Evolutionary conservation across 2,888 invertebrate genomes (phyloP).

Genomic region (Lasioglossum calceatum): DNA sequence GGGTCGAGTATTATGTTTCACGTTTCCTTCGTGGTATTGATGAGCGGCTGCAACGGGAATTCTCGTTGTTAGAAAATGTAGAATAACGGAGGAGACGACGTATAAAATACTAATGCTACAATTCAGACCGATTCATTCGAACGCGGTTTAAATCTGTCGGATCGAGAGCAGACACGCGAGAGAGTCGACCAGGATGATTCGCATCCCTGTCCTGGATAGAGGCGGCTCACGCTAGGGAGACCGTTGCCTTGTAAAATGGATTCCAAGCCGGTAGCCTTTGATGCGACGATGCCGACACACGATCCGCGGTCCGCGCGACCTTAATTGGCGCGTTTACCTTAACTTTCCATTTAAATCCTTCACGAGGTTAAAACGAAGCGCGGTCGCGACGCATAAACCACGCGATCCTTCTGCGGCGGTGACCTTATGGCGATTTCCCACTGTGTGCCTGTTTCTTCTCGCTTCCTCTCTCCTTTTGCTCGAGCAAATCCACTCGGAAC

Average conservation of each 20-base stretch:
- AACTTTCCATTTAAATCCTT: slow-evolving; percentile 69
- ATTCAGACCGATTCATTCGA: slow-evolving; percentile 26
- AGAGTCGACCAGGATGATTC: slow-evolving; percentile 6
- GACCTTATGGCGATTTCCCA: slow-evolving; percentile 67
- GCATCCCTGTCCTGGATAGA: slow-evolving; percentile 3
- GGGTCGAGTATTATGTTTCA: background rate
- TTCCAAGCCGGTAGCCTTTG: slow-evolving; percentile 53
- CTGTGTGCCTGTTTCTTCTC: slow-evolving; percentile 46
- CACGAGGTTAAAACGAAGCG: slow-evolving; percentile 59
- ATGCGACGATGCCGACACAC: slow-evolving; percentile 37
- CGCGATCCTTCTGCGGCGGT: slow-evolving; percentile 46
- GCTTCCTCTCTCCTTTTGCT: slow-evolving; percentile 13
- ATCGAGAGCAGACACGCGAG: slow-evolving; percentile 26
- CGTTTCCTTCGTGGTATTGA: background rate
- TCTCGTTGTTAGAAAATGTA: too few species aligned
- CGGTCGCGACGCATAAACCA: slow-evolving; percentile 54
- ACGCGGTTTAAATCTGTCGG: slow-evolving; percentile 16
- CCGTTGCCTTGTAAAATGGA: slow-evolving; percentile 10
- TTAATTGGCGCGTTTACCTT: slow-evolving; percentile 72
- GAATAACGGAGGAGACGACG: too few species aligned
- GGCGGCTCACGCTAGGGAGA: background rate
- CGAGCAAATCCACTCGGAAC: slow-evolving; percentile 25
- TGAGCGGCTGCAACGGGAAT: too few species aligned
- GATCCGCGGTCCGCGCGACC: slow-evolving; percentile 52
- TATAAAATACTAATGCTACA: background rate